Evolutionary conservation across 1,140 invertebrate genomes (phyloP).

Genomic region (Papilio polyxenes): DNA sequence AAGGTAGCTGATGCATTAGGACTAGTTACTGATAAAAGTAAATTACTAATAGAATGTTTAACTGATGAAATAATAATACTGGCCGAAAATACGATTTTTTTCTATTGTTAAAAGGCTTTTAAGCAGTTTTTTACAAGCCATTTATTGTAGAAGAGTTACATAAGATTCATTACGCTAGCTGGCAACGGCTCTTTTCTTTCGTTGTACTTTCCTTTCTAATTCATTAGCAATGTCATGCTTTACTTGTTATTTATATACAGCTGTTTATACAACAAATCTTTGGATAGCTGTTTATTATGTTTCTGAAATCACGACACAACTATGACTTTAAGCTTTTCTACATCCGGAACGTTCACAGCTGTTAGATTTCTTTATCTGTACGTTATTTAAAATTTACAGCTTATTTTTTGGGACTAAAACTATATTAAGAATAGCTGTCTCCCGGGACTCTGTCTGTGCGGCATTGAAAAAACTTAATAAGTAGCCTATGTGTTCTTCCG

Average conservation of each 20-base stretch:
- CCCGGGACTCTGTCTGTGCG: no score
- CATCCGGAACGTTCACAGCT: not conserved
- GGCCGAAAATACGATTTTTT: not conserved
- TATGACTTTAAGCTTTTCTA: not conserved
- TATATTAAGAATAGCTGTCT: no score
- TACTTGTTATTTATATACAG: no score
- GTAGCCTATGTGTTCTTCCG: no score
- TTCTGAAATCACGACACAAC: not conserved
- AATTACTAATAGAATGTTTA: not conserved
- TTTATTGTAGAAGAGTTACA: constrained; percentile 1
- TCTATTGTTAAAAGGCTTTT: not conserved
- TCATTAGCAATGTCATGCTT: no score
- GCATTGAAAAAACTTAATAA: no score
- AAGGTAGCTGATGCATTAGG: no score
- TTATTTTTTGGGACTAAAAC: no score
- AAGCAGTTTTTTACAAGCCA: no score
- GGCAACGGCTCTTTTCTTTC: constrained; percentile 14
- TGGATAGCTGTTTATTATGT: not conserved
- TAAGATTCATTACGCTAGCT: constrained; percentile 24
- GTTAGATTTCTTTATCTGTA: no score
- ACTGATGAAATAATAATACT: not conserved
- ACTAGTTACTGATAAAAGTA: not conserved
- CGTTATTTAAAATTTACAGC: no score
- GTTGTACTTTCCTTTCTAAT: constrained; percentile 27
- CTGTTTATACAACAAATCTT: constrained; percentile 19